Conservation (phyloP, 1,140 invertebrate species). For the Drosophila insularis region DNA sequence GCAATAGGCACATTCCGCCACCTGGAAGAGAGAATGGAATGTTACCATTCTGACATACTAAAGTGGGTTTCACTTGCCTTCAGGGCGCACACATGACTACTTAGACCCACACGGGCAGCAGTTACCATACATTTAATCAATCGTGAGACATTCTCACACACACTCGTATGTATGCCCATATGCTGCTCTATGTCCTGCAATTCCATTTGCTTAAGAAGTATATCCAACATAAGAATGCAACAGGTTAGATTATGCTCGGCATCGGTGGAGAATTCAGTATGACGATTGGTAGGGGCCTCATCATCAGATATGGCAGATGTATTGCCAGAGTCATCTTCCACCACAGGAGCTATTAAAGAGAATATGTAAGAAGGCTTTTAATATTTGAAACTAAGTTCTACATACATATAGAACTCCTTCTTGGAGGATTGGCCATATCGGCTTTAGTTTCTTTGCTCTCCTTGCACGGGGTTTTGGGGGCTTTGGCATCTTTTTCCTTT, state of each 20-base stretch:
- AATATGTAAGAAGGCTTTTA: background rate
- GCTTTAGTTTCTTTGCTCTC: slow-evolving; percentile 77
- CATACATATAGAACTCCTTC: slow-evolving; percentile 85
- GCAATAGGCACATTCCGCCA: slow-evolving; percentile 93
- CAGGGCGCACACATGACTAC: slow-evolving; percentile 87
- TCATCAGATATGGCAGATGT: slow-evolving; percentile 89
- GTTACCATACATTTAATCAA: slow-evolving; percentile 93
- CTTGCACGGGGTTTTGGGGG: slow-evolving; percentile 80
- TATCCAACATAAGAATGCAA: slow-evolving; percentile 98
- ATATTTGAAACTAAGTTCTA: background rate
- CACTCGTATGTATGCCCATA: slow-evolving; percentile 89
- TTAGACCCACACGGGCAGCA: slow-evolving; percentile 87
- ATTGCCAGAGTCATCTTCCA: slow-evolving; percentile 87
- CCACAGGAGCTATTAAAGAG: slow-evolving; percentile 84
- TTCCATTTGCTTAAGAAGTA: slow-evolving; percentile 98
- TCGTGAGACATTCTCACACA: slow-evolving; percentile 89
- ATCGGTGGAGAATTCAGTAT: slow-evolving; percentile 86
- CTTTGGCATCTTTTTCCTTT: slow-evolving; percentile 81
- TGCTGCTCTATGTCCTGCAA: slow-evolving; percentile 95
- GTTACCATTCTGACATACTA: background rate
- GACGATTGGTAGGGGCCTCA: slow-evolving; percentile 85
- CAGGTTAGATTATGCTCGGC: slow-evolving; percentile 92
- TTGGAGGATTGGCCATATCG: slow-evolving; percentile 73
- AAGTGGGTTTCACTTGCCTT: slow-evolving; percentile 64
- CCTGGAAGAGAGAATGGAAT: slow-evolving; percentile 36